Evolutionary conservation across 2,888 invertebrate genomes (phyloP).

Genomic region (Agonopterix alstromeriana): DNA sequence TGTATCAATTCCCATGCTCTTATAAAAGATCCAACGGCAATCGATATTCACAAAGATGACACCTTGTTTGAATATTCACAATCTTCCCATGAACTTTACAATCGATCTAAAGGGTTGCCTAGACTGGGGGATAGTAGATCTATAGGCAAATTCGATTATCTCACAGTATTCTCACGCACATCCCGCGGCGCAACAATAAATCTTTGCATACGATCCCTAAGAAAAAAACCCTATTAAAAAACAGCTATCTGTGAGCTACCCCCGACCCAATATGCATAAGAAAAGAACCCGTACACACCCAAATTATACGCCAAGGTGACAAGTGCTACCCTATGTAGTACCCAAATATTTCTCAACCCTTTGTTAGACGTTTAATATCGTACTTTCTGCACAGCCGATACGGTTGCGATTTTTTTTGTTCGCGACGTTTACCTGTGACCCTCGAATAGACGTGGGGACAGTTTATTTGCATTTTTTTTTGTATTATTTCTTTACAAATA

Average conservation of each 20-base stretch:
- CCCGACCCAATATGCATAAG: constrained; percentile 67
- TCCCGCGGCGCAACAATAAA: constrained; percentile 65
- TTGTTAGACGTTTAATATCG: constrained; percentile 26
- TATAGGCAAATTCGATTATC: constrained; percentile 77
- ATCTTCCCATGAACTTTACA: constrained; percentile 65
- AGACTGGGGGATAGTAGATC: constrained; percentile 37
- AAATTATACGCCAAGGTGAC: constrained; percentile 73
- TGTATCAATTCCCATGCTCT: constrained; percentile 70
- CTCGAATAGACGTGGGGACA: constrained; percentile 63
- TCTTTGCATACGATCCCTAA: constrained; percentile 69
- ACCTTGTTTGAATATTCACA: constrained; percentile 76
- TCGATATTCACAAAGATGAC: constrained; percentile 76
- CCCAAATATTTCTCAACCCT: constrained; percentile 20
- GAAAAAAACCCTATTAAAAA: constrained; percentile 71
- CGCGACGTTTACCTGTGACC: constrained; percentile 57
- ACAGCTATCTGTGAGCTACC: constrained; percentile 62
- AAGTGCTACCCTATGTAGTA: constrained; percentile 60
- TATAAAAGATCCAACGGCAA: constrained; percentile 64
- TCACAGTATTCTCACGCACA: constrained; percentile 71
- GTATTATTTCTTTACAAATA: constrained; percentile 71
- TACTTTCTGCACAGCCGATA: constrained; percentile 42
- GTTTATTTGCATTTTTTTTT: constrained; percentile 73
- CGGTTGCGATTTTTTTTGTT: constrained; percentile 60
- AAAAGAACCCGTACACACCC: constrained; percentile 61
- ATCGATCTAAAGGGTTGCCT: constrained; percentile 60